Evolutionary conservation across 2,113 vertebrate species (phyloP).

Genomic region (Seriola rivoliana): DNA sequence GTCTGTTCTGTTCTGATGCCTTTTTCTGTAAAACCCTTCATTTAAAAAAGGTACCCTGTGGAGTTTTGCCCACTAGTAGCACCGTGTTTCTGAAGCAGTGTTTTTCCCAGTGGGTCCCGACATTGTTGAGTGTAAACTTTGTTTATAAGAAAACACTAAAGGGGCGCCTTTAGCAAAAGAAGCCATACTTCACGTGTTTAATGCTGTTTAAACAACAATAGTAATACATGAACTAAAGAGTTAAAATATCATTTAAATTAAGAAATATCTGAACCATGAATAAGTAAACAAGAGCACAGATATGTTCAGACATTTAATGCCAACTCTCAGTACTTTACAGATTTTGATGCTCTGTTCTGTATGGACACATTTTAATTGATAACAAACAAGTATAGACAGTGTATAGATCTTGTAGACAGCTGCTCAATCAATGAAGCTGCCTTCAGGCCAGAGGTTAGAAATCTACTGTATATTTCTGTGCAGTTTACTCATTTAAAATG

Average conservation of each 20-base stretch:
- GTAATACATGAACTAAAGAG: neutral
- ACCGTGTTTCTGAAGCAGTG: too few species aligned
- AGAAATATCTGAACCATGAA: neutral
- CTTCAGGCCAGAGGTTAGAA: constrained; percentile 25
- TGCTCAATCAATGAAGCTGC: constrained; percentile 18
- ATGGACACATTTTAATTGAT: neutral
- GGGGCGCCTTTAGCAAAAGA: neutral
- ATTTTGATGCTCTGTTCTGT: neutral
- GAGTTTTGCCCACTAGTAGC: neutral
- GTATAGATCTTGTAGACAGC: neutral
- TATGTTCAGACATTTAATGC: neutral
- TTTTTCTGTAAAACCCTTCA: neutral
- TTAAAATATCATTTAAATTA: neutral
- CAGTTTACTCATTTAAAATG: constrained; percentile 33
- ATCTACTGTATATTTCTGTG: neutral
- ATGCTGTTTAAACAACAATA: neutral
- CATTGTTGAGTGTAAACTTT: neutral
- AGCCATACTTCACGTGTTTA: neutral
- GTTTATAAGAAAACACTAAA: neutral
- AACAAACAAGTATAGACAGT: neutral
- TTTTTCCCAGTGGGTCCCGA: neutral
- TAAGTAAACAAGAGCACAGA: neutral
- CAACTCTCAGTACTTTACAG: neutral
- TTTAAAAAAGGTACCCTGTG: neutral
- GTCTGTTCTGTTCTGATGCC: too few species aligned